These are phyloP conservation scores for Pachyramphus minor DNA, from an alignment of 2,113 vertebrate species.

Conservation along the genomic window DNA sequence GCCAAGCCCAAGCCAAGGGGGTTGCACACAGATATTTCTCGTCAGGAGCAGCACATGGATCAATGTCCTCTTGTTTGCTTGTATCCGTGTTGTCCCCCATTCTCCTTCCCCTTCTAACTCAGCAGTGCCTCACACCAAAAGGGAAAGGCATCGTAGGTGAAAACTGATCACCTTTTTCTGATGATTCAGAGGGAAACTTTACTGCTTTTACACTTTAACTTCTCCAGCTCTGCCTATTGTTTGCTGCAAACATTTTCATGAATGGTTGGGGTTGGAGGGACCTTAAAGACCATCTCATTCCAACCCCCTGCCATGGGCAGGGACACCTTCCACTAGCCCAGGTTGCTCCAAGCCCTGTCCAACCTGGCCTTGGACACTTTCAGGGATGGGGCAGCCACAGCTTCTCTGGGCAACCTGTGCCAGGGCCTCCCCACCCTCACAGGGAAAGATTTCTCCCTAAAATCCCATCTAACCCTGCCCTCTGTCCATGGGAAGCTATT, in stretches of 20 bases:
- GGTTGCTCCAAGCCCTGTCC: background rate
- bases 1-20: background rate
- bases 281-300: background rate
- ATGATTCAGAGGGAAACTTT: background rate
- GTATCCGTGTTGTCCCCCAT: background rate
- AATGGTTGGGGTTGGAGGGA: background rate
- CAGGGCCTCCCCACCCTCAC: background rate
- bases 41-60: background rate
- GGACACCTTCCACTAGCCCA: background rate
- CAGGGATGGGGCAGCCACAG: background rate
- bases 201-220: background rate
- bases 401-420: background rate
- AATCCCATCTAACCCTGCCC: background rate
- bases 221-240: background rate
- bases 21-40: background rate
- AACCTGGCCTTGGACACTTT: background rate
- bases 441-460: background rate
- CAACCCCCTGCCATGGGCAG: background rate
- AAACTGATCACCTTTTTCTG: background rate
- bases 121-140: background rate
- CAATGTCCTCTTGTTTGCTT: background rate
- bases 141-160: background rate
- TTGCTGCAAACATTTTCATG: background rate
- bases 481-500: background rate
- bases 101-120: background rate